Percentiles rank a stretch among this genome's conserved stretches.
These are phyloP conservation scores for Lochmaea capreae DNA, from an alignment of 2,888 invertebrate genomes.

Conservation along the genomic window DNA sequence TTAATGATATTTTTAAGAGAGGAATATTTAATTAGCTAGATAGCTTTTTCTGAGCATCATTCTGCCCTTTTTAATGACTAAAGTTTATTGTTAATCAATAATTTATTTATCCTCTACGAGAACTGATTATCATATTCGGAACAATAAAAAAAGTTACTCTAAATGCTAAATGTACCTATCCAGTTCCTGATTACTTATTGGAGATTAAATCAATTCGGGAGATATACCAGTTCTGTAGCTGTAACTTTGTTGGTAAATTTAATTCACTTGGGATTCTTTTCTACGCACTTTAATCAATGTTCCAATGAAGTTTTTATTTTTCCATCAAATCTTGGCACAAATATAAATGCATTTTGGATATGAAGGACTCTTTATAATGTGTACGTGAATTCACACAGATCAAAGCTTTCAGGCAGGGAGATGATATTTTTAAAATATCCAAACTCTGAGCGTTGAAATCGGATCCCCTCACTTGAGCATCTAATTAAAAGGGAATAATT, in stretches of 20 bases:
- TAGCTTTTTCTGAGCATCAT: slow-evolving; percentile 43
- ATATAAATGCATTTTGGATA: too few relatives aligned
- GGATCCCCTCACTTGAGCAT: neutral
- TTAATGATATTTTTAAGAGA: slow-evolving; percentile 49
- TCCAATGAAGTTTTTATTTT: too few relatives aligned
- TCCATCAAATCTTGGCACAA: too few relatives aligned
- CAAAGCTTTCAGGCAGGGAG: too few relatives aligned
- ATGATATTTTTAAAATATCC: neutral
- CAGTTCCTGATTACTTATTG: slow-evolving; percentile 27
- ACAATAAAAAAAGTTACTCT: slow-evolving; percentile 37
- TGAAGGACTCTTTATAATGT: too few relatives aligned
- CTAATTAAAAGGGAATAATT: slow-evolving; percentile 40
- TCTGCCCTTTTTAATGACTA: slow-evolving; percentile 36
- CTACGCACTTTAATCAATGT: too few relatives aligned
- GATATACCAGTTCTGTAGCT: too few relatives aligned
- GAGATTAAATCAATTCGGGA: slow-evolving; percentile 17
- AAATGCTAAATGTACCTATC: slow-evolving; percentile 18
- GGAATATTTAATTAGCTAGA: slow-evolving; percentile 49
- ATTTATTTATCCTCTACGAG: slow-evolving; percentile 34
- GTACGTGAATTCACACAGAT: too few relatives aligned
- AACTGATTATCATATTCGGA: slow-evolving; percentile 36
- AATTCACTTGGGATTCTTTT: too few relatives aligned
- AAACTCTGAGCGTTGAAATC: slow-evolving; percentile 16
- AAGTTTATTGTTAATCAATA: slow-evolving; percentile 40
- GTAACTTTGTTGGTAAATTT: too few relatives aligned